These are phyloP conservation scores for Echinarachnius parma DNA, from an alignment of 53 echinoderm and acorn worm species.

Conservation along the genomic window DNA sequence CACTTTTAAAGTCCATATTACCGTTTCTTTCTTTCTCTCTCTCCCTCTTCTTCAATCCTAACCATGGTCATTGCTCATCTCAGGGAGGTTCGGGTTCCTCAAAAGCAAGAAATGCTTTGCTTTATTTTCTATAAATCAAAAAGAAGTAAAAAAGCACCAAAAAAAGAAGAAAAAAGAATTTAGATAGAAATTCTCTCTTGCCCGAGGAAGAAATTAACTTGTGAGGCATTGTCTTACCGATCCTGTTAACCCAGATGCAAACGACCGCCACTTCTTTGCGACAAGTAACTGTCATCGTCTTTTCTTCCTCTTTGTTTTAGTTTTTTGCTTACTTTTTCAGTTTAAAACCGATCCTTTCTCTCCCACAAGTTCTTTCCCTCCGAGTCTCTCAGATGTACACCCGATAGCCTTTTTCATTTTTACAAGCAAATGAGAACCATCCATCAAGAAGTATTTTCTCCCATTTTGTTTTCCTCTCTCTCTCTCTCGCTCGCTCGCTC, in stretches of 20 bases:
- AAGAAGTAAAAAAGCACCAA: no score
- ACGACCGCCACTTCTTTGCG: constrained; percentile 35
- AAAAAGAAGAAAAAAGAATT: no score
- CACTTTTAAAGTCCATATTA: no score
- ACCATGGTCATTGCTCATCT: no score
- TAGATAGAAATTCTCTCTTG: constrained; percentile 39
- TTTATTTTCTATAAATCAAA: constrained; percentile 20
- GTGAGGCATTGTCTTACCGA: constrained; percentile 46
- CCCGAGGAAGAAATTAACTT: constrained; percentile 53
- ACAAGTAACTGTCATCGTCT: constrained; percentile 28
- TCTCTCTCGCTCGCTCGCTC: background rate
- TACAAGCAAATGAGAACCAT: constrained; percentile 46
- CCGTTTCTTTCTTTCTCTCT: no score
- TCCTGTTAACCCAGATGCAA: constrained; percentile 46
- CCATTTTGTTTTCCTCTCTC: constrained; percentile 20
- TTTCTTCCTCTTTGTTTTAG: constrained; percentile 28
- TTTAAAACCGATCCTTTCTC: constrained; percentile 23
- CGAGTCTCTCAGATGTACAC: constrained; percentile 45
- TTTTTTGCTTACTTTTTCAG: no score
- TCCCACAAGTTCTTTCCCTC: constrained; percentile 28
- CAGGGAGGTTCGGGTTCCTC: no score
- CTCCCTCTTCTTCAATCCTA: no score
- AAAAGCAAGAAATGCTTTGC: no score
- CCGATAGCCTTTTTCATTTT: constrained; percentile 52
- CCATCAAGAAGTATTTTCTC: constrained; percentile 17